Percentiles rank a stretch among this genome's conserved stretches.
These are phyloP conservation scores for Temnothorax rugatulus DNA, from an alignment of 2,888 invertebrate genomes.

Conservation along the genomic window DNA sequence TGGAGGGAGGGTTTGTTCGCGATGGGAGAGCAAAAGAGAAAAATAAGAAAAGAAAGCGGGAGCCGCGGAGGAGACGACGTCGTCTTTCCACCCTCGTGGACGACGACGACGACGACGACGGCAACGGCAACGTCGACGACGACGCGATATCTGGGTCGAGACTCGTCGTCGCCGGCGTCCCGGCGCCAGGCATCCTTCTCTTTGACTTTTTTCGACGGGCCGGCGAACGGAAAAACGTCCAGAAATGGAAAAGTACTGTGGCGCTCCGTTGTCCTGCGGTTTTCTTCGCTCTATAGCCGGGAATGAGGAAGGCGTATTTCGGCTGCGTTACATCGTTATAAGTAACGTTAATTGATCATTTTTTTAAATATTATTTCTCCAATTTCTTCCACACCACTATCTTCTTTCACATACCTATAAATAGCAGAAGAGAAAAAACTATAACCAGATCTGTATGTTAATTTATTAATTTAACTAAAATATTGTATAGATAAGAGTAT, in stretches of 20 bases:
- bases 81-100: constrained; percentile 69
- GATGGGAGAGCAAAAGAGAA: constrained; percentile 77
- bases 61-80: constrained; percentile 76
- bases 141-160: constrained; percentile 85
- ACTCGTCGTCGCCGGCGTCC: constrained; percentile 84
- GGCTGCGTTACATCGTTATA: constrained; percentile 30
- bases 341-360: constrained; percentile 43
- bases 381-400: not conserved
- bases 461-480: not conserved
- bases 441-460: not conserved
- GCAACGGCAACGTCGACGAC: constrained; percentile 76
- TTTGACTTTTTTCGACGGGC: constrained; percentile 72
- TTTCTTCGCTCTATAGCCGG: constrained; percentile 61
- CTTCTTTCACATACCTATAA: not conserved
- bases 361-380: not conserved
- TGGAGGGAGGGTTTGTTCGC: constrained; percentile 67
- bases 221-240: constrained; percentile 68
- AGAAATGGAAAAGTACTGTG: constrained; percentile 68
- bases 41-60: constrained; percentile 77
- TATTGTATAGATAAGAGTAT: not conserved
- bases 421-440: not conserved
- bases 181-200: constrained; percentile 84
- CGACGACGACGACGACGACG: constrained; percentile 75
- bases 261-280: constrained; percentile 71
- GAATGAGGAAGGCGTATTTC: constrained; percentile 44